Percentiles rank a stretch among this genome's conserved stretches.
Conservation (phyloP, 2,113 vertebrate species). For the Silurus glanis region DNA sequence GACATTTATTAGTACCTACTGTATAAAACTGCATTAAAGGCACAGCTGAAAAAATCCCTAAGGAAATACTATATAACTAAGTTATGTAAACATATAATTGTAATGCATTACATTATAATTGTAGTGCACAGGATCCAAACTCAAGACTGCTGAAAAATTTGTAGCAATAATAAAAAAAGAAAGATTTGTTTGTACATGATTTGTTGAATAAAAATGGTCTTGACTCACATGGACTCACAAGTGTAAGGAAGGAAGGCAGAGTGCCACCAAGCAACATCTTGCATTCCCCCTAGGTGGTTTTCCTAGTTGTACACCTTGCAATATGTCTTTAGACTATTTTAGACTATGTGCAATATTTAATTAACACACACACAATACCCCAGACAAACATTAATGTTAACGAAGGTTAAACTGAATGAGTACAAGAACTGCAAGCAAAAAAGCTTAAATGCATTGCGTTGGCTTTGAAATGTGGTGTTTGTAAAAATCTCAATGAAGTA, state of each 20-base stretch:
- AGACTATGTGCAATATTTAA: neutral
- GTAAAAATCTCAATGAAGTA: neutral
- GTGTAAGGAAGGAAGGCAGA: neutral
- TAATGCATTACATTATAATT: no score
- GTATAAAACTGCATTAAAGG: no score
- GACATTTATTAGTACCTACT: no score
- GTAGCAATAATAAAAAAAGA: neutral
- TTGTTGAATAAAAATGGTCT: neutral
- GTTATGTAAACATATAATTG: no score
- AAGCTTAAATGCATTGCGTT: neutral
- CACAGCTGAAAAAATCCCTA: no score
- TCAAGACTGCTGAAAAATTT: neutral
- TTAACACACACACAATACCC: neutral
- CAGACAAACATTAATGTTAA: neutral
- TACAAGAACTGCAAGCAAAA: neutral
- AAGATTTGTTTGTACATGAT: neutral
- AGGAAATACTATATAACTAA: no score
- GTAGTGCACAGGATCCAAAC: neutral
- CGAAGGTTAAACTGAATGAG: neutral
- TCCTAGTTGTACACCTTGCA: neutral
- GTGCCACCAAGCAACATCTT: neutral
- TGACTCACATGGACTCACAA: neutral
- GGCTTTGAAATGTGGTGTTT: neutral
- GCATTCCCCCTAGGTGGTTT: slow-evolving; percentile 8
- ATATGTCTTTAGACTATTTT: slow-evolving; percentile 21